Conservation (phyloP, 2,797 vertebrate species). For the Enteromius argenteus region DNA sequence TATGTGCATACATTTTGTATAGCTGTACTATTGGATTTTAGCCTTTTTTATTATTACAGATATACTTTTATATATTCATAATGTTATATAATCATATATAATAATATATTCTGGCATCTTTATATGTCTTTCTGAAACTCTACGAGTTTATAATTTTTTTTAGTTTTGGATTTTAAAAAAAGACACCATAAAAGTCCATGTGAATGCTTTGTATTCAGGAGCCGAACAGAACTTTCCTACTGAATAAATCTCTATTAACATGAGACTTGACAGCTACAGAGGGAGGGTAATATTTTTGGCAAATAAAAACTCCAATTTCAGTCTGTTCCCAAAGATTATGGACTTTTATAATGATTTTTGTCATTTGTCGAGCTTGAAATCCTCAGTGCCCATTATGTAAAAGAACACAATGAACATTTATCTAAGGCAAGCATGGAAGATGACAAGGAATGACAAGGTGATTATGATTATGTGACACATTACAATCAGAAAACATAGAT, state of each 20-base stretch:
- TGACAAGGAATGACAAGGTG: background rate
- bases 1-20: background rate
- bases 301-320: background rate
- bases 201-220: background rate
- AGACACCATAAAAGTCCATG: background rate
- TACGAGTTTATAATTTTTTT: background rate
- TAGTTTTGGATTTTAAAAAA: background rate
- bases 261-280: background rate
- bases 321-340: background rate
- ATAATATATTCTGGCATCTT: background rate
- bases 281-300: background rate
- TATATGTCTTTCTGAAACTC: background rate
- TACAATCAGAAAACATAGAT: background rate
- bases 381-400: background rate
- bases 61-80: background rate
- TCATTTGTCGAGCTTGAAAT: background rate
- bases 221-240: background rate
- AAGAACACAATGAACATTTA: background rate
- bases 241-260: background rate
- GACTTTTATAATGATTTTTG: background rate
- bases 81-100: background rate
- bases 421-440: background rate
- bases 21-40: background rate
- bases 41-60: background rate
- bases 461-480: slow-evolving; percentile 10